Percentiles rank a stretch among this genome's conserved stretches.
phyloP scores from a whole-genome alignment of 2,797 vertebrate species.

The Fundulus diaphanus region DNA sequence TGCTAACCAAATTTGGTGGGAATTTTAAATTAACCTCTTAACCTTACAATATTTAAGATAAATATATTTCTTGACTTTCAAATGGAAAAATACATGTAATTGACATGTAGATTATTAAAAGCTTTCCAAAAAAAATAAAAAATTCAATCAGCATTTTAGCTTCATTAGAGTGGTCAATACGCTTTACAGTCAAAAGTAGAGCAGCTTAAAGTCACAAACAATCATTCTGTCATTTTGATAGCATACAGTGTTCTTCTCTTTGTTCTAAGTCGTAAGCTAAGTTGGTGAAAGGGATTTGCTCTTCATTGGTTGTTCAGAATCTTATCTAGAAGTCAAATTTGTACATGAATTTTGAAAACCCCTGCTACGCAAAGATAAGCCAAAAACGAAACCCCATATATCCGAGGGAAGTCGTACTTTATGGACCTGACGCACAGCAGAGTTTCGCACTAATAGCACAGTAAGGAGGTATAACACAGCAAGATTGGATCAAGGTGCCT shows the following conservation, averaged over 20 bases:
- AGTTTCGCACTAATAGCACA: constrained; percentile 29
- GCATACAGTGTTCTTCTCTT: not conserved
- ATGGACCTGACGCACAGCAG: constrained; percentile 14
- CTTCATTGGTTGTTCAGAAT: not conserved
- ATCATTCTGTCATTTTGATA: not conserved
- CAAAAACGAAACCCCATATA: constrained; percentile 23
- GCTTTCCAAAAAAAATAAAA: not conserved
- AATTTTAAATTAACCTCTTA: not conserved
- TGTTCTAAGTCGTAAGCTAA: not conserved
- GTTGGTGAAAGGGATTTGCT: not conserved
- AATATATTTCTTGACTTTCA: not conserved
- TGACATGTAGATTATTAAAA: not conserved
- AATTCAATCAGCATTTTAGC: not conserved
- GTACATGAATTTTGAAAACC: not conserved
- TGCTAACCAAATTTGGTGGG: too few species aligned
- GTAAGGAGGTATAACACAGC: constrained; percentile 36
- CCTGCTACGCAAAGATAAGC: constrained; percentile 34
- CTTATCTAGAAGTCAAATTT: not conserved
- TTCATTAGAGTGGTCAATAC: not conserved
- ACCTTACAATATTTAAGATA: too few species aligned
- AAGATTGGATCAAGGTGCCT: constrained; percentile 29
- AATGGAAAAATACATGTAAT: not conserved
- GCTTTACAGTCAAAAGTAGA: not conserved
- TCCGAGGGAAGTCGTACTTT: constrained; percentile 6
- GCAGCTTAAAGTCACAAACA: not conserved